phyloP scores from a whole-genome alignment of 2,888 invertebrate genomes.

The Spilosoma lubricipeda region DNA sequence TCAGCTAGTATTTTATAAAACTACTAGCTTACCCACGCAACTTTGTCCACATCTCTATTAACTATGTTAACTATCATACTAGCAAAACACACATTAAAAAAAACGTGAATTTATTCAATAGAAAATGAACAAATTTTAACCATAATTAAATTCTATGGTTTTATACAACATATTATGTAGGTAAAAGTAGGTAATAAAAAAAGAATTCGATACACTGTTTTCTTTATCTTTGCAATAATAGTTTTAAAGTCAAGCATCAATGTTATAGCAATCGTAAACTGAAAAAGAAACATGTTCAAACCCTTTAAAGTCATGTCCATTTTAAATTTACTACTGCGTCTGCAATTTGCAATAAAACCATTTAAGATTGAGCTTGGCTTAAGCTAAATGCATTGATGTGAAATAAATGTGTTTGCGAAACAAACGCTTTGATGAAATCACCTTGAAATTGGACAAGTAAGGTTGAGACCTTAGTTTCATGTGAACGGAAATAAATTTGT shows the following conservation, averaged over 20 bases:
- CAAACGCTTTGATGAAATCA: conserved; percentile 38
- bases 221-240: neutral
- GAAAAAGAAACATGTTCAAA: conserved; percentile 9
- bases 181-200: neutral
- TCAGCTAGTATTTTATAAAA: too few species aligned
- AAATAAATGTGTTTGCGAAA: conserved; percentile 41
- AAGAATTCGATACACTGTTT: neutral
- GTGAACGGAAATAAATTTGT: conserved; percentile 31
- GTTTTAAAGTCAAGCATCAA: neutral
- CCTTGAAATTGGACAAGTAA: conserved; percentile 36
- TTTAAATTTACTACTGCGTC: conserved; percentile 20
- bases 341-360: conserved; percentile 31
- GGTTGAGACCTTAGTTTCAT: conserved; percentile 30
- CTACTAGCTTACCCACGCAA: too few species aligned
- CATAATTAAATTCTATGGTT: too few species aligned
- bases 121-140: too few species aligned
- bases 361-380: conserved; percentile 23
- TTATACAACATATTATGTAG: too few species aligned
- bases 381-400: conserved; percentile 36
- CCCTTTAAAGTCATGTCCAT: conserved; percentile 19
- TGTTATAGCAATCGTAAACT: neutral
- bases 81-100: too few species aligned
- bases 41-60: too few species aligned
- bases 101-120: too few species aligned
- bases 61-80: too few species aligned